Base-by-base conservation (phyloP, 1,140 invertebrate genomes). In the Drosophila oshimai region DNA sequence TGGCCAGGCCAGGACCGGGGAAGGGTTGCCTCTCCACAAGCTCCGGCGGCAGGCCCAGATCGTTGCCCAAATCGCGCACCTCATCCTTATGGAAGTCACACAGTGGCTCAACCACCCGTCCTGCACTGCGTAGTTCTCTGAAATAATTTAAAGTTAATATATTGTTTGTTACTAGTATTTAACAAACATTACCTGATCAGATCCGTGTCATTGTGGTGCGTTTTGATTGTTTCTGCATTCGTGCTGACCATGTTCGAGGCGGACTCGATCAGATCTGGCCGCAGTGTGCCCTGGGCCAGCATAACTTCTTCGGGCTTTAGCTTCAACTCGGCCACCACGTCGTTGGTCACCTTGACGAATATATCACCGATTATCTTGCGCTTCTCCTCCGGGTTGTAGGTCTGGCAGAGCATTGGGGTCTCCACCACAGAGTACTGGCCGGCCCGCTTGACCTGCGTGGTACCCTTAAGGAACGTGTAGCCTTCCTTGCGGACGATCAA, bases 71-170 rank as follows among this genome's bases (percentile, higher is more conserved):
- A 24, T 93, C 92, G 54, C 96, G 92, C 45, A 99, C 99, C 93
- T 99, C 99, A 91, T 99, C 99, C 93, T 99, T 99, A 90, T 99
- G 99, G 91, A 99, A 99, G 92, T 99, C 99, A 92, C 96, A 97
- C 9, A 99, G 93, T n/a, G 99, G 99, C 92, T 99, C 99, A 15
- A 99, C 95, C 10, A 99, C 98, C 57, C 96, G 93, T 9, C 97
- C 98, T 79, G 96, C 92, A 69, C 94, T 93, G 58, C 99, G 93
- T 42, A 99, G 92, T 89, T 96, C 93, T 71, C 90, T 91, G 26
- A 10, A 53, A 37, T 12, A 49, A 17, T 18, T 15, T 13, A 24
- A 33, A 12, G 6, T 26, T 18, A 36, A 24, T 34, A 13, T 31
- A n/a, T n/a, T n/a, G n/a, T n/a, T n/a, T n/a, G n/a, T n/a, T n/a